Evolutionary conservation across 2,797 vertebrate genomes (phyloP).

Genomic region (Hipposideros larvatus): DNA sequence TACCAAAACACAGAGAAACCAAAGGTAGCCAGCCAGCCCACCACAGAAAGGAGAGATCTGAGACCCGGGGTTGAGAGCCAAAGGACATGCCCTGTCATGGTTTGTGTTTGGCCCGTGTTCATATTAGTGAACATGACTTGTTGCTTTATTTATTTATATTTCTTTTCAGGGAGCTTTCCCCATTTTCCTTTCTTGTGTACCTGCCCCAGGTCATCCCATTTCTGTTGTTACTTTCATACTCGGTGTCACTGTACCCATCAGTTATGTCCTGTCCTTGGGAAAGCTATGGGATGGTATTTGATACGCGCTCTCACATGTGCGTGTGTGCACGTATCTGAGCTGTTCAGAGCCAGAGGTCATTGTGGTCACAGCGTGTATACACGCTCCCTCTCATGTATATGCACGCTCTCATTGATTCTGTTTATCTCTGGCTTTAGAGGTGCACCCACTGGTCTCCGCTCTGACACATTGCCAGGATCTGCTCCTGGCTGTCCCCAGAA

Average conservation of each 20-base stretch:
- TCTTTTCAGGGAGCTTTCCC: slow-evolving; percentile 77
- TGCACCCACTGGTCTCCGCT: background rate
- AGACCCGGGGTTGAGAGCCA: slow-evolving; percentile 82
- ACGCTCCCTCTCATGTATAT: slow-evolving; percentile 35
- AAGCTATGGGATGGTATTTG: background rate
- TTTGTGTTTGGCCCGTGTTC: slow-evolving; percentile 83
- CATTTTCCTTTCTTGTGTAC: background rate
- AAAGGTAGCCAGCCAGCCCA: slow-evolving; percentile 86
- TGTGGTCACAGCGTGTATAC: slow-evolving; percentile 60
- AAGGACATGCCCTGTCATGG: slow-evolving; percentile 77
- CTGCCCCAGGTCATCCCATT: slow-evolving; percentile 74
- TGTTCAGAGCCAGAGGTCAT: slow-evolving; percentile 77
- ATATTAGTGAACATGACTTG: slow-evolving; percentile 74
- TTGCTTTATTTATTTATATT: slow-evolving; percentile 87
- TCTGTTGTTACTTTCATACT: slow-evolving; percentile 81
- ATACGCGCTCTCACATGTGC: no score
- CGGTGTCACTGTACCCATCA: slow-evolving; percentile 73
- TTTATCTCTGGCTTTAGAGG: slow-evolving; percentile 38
- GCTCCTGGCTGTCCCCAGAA: slow-evolving; percentile 34
- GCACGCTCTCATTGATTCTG: slow-evolving; percentile 22
- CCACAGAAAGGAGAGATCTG: slow-evolving; percentile 79
- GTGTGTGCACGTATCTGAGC: background rate
- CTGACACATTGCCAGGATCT: slow-evolving; percentile 51
- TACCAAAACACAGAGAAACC: slow-evolving; percentile 88
- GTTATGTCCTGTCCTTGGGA: background rate